phyloP scores from a whole-genome alignment of 2,113 vertebrate genomes.

The Sigmodon hispidus region DNA sequence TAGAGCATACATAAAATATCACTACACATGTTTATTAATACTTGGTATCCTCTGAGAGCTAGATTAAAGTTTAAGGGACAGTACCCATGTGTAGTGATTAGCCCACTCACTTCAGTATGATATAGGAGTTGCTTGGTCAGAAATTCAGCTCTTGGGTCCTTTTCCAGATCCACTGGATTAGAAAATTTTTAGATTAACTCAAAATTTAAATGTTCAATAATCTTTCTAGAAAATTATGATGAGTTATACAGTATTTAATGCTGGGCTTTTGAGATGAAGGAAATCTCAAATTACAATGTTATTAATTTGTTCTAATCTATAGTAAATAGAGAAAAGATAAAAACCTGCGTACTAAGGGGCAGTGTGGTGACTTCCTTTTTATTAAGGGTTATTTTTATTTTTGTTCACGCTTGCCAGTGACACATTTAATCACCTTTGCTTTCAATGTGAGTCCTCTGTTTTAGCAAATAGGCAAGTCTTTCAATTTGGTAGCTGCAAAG shows the following conservation, averaged over 20 bases:
- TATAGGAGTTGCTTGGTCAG: not conserved
- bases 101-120: not conserved
- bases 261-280: not conserved
- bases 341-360: not conserved
- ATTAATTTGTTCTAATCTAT: not conserved
- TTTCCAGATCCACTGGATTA: not conserved
- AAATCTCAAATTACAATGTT: not conserved
- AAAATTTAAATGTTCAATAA: constrained; percentile 2
- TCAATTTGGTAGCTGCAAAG: constrained; percentile 30
- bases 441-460: constrained; percentile 59
- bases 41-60: not conserved
- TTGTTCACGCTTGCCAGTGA: constrained; percentile 15
- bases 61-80: not conserved
- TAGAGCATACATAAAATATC: no score
- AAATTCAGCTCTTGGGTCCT: not conserved
- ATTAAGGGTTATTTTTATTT: constrained; percentile 47
- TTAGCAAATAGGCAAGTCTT: constrained; percentile 51
- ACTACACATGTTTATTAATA: not conserved
- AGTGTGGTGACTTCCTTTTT: not conserved
- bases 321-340: not conserved
- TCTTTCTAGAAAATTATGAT: not conserved
- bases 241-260: not conserved
- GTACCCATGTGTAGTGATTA: not conserved
- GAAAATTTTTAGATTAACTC: not conserved
- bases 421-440: constrained; percentile 29